These are phyloP conservation scores for Balanococcus diminutus DNA, from an alignment of 2,888 invertebrate genomes.

Conservation along the genomic window DNA sequence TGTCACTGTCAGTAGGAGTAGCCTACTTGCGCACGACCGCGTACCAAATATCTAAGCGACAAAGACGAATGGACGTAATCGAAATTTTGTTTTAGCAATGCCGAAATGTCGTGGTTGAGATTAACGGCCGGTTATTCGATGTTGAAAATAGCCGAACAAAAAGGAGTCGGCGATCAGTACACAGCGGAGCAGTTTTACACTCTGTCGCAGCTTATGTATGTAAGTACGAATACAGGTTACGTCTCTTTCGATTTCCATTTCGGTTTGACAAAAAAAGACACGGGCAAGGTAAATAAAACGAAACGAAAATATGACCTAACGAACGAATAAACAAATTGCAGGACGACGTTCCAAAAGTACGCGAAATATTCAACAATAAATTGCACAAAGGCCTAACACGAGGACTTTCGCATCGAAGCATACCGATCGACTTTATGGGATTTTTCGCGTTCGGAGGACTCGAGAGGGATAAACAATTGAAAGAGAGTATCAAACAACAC, in stretches of 20 bases:
- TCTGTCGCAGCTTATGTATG: slow-evolving; percentile 87
- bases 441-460: slow-evolving; percentile 90
- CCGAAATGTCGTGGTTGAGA: slow-evolving; percentile 92
- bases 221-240: slow-evolving; percentile 63
- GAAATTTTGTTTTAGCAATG: slow-evolving; percentile 66
- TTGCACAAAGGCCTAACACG: slow-evolving; percentile 86
- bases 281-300: not conserved
- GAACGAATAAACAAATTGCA: no score
- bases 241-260: not conserved
- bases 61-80: no score
- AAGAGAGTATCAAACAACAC: slow-evolving; percentile 73
- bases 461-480: slow-evolving; percentile 81
- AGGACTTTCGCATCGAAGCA: slow-evolving; percentile 85
- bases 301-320: no score
- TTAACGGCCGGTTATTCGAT: slow-evolving; percentile 93
- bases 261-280: no score
- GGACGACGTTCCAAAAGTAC: slow-evolving; percentile 77
- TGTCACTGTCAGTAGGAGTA: no score
- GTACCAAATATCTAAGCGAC: not conserved
- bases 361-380: slow-evolving; percentile 87
- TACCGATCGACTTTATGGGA: slow-evolving; percentile 96
- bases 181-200: slow-evolving; percentile 94
- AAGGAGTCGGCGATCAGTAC: slow-evolving; percentile 93
- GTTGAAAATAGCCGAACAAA: slow-evolving; percentile 96
- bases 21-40: no score